These are phyloP conservation scores for Hymenochirus boettgeri DNA, from an alignment of 2,113 vertebrate species.

Conservation along the genomic window DNA sequence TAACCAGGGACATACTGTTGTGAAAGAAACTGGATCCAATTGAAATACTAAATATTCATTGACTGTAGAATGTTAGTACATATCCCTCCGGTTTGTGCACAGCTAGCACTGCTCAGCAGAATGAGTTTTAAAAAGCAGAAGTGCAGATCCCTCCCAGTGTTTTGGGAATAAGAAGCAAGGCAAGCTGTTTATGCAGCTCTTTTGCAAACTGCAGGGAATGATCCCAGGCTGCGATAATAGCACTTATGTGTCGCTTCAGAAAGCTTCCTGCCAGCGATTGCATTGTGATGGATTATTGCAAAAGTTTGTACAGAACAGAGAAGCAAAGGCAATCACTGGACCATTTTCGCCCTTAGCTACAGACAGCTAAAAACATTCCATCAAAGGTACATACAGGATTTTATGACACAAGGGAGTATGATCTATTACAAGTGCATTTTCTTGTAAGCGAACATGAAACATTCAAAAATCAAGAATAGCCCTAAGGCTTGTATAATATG, in stretches of 20 bases:
- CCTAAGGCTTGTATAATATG: too few relatives aligned
- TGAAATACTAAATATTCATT: background rate
- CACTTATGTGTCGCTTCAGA: slow-evolving; percentile 34
- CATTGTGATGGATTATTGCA: slow-evolving; percentile 38
- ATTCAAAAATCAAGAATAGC: too few relatives aligned
- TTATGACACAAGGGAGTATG: background rate
- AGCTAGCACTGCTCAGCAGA: slow-evolving; percentile 16
- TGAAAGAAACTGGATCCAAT: background rate
- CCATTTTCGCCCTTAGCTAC: slow-evolving; percentile 11
- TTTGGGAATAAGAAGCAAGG: slow-evolving; percentile 32
- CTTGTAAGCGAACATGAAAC: too few relatives aligned
- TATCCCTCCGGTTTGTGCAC: slow-evolving; percentile 1
- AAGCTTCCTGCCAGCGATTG: slow-evolving; percentile 29
- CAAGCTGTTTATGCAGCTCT: slow-evolving; percentile 34
- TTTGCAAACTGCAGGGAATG: slow-evolving; percentile 31
- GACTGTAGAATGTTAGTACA: slow-evolving; percentile 1
- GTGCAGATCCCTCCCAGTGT: slow-evolving; percentile 25
- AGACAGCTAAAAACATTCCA: slow-evolving; percentile 17
- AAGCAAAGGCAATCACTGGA: slow-evolving; percentile 32
- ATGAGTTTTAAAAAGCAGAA: slow-evolving; percentile 21
- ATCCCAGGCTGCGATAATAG: slow-evolving; percentile 39
- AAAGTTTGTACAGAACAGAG: slow-evolving; percentile 32
- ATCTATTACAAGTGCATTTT: too few relatives aligned
- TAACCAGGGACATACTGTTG: background rate
- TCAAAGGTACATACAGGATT: slow-evolving; percentile 7